These are phyloP conservation scores for Enteromius unitaeniatus DNA, from an alignment of 2,797 vertebrate species.

Conservation along the genomic window DNA sequence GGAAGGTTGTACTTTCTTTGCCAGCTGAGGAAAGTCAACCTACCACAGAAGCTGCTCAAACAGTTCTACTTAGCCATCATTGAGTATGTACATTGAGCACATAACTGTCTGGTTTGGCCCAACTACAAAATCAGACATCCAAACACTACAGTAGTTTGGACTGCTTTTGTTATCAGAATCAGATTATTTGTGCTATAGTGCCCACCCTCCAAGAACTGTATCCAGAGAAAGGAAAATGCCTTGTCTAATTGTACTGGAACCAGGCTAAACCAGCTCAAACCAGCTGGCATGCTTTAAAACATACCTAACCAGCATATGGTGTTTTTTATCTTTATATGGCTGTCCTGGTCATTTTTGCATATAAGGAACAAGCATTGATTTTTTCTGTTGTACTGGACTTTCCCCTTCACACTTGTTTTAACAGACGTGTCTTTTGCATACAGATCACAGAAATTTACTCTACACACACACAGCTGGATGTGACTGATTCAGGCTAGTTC, in stretches of 20 bases:
- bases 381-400: conserved; percentile 26
- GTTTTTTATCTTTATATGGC: background rate
- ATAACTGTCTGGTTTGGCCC: too few relatives aligned
- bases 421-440: conserved; percentile 41
- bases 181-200: too few relatives aligned
- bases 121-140: too few relatives aligned
- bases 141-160: too few relatives aligned
- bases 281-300: background rate
- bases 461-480: conserved; percentile 37
- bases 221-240: too few relatives aligned
- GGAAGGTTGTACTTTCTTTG: too few relatives aligned
- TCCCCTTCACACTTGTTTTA: conserved; percentile 18
- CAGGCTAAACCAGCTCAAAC: background rate
- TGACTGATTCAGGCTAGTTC: conserved; percentile 38
- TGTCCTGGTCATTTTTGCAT: background rate
- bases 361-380: conserved; percentile 5
- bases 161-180: too few relatives aligned
- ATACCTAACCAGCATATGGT: background rate
- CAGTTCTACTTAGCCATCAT: too few relatives aligned
- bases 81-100: too few relatives aligned
- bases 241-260: background rate
- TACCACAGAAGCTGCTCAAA: too few relatives aligned
- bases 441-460: conserved; percentile 23
- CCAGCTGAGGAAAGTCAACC: too few relatives aligned
- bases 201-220: too few relatives aligned